A percentile compares a stretch with the other conserved stretches of the same genome.
Conservation (phyloP, 2,888 invertebrate species). For the Pseudoips prasinana region DNA sequence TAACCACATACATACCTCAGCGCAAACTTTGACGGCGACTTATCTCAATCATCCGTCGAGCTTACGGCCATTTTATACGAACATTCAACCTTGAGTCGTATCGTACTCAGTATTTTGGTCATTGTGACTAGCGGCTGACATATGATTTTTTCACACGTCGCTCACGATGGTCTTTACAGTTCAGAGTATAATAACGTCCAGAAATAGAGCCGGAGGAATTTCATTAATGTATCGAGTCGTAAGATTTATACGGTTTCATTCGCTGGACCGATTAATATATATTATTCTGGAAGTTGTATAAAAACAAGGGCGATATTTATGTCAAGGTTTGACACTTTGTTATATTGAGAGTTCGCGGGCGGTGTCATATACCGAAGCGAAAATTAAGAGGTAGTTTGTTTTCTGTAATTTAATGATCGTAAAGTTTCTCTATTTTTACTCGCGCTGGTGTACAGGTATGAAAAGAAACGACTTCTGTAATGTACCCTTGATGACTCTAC, state of each 20-base stretch:
- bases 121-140: conserved; percentile 58
- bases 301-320: conserved; percentile 54
- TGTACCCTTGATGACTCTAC: conserved; percentile 12
- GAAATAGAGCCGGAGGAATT: conserved; percentile 43
- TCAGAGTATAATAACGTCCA: conserved; percentile 12
- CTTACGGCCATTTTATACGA: conserved; percentile 73
- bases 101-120: conserved; percentile 68
- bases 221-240: conserved; percentile 41
- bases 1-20: conserved; percentile 20
- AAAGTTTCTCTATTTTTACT: conserved; percentile 31
- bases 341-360: conserved; percentile 31
- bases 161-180: conserved; percentile 25
- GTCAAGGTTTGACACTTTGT: conserved; percentile 68
- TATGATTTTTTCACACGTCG: conserved; percentile 39
- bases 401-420: conserved; percentile 23
- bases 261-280: conserved; percentile 43
- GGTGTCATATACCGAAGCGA: conserved; percentile 22
- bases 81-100: conserved; percentile 68
- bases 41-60: conserved; percentile 57
- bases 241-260: conserved; percentile 48
- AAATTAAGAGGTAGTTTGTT: conserved; percentile 22
- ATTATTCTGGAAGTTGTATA: conserved; percentile 43
- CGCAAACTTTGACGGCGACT: conserved; percentile 45
- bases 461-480: conserved; percentile 23
- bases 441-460: conserved; percentile 24